Percentiles rank a stretch among this genome's conserved stretches.
Conservation (phyloP, 2,888 invertebrate species). For the Cosmia pyralina region DNA sequence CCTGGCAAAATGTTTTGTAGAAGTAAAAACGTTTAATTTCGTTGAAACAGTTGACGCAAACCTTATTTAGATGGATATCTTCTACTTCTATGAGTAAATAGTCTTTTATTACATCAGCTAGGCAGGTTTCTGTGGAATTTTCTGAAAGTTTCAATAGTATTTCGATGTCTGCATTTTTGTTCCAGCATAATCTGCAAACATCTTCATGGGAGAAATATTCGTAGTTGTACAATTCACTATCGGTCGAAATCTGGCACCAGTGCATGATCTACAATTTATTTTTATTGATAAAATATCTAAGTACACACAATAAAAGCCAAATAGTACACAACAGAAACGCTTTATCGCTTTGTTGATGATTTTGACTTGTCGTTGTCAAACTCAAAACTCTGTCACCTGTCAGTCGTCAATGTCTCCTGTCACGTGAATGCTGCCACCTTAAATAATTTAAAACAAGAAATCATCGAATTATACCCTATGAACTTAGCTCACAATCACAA, state of each 20-base stretch:
- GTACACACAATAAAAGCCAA: too few relatives aligned
- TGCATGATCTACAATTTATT: conserved; percentile 58
- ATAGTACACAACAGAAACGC: background rate
- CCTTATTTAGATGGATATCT: conserved; percentile 71
- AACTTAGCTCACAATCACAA: background rate
- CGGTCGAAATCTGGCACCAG: conserved; percentile 59
- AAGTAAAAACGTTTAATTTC: conserved; percentile 77
- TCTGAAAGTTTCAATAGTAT: conserved; percentile 61
- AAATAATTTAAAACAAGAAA: background rate
- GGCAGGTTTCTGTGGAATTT: conserved; percentile 51
- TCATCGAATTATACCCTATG: background rate
- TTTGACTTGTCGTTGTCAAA: conserved; percentile 22
- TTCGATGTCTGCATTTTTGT: conserved; percentile 71
- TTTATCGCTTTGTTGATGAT: conserved; percentile 40
- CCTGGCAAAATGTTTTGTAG: conserved; percentile 79
- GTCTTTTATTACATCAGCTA: conserved; percentile 76
- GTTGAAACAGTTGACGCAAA: conserved; percentile 76
- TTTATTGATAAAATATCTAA: conserved; percentile 4
- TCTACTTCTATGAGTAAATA: conserved; percentile 77
- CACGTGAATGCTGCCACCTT: background rate
- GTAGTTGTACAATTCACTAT: conserved; percentile 72
- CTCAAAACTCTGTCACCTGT: background rate
- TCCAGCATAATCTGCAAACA: conserved; percentile 84
- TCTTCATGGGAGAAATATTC: conserved; percentile 81
- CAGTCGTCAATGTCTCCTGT: too few relatives aligned